phyloP scores from a whole-genome alignment of 1,140 invertebrate species.

The Hirudo medicinalis region DNA sequence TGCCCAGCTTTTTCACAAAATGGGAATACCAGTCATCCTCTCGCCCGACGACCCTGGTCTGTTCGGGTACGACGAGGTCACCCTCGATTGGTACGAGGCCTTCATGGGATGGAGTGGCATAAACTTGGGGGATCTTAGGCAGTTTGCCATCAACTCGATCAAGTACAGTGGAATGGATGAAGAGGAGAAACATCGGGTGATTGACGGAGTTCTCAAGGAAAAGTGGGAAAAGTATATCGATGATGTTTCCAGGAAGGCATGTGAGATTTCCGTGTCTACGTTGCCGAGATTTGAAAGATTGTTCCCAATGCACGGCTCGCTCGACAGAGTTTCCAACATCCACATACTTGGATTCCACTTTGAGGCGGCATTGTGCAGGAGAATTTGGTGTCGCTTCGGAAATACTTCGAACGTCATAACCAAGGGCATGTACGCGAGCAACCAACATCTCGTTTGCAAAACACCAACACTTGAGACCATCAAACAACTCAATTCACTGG shows the following conservation, averaged over 20 bases:
- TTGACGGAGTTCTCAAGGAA: conserved; percentile 23
- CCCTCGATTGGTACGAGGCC: conserved; percentile 30
- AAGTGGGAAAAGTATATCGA: conserved; percentile 24
- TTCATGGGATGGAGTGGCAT: conserved; percentile 29
- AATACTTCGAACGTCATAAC: neutral
- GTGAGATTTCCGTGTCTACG: conserved; percentile 18
- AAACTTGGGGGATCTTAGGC: conserved; percentile 25
- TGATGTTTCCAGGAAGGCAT: neutral
- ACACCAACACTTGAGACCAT: neutral
- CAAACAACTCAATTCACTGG: too few species aligned
- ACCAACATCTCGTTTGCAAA: conserved; percentile 17
- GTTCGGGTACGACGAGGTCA: conserved; percentile 30
- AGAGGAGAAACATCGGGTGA: conserved; percentile 18
- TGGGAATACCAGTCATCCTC: conserved; percentile 29
- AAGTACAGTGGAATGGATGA: conserved; percentile 25
- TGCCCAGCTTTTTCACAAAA: conserved; percentile 26
- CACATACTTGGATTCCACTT: conserved; percentile 26
- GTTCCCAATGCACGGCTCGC: neutral
- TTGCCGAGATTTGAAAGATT: conserved; percentile 12
- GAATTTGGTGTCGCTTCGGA: conserved; percentile 25
- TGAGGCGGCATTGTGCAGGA: conserved; percentile 23
- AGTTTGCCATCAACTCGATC: conserved; percentile 27
- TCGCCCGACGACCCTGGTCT: conserved; percentile 28
- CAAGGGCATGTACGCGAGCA: conserved; percentile 17
- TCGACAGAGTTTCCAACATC: conserved; percentile 15